Evolutionary conservation across 2,113 vertebrate genomes (phyloP).

Genomic region (Pterocles burchelli): DNA sequence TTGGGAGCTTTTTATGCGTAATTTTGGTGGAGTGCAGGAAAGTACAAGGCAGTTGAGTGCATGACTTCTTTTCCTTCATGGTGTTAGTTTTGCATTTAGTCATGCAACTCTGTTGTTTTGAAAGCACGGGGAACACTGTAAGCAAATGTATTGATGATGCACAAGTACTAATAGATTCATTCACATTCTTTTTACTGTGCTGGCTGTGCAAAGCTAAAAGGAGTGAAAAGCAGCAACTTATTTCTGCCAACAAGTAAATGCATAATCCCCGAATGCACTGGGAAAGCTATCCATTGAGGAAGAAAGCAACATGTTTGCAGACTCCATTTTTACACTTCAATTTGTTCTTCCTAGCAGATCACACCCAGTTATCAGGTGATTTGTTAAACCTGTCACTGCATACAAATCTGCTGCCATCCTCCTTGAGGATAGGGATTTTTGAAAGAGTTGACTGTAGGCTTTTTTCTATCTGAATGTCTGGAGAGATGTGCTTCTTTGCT

Average conservation of each 20-base stretch:
- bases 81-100: neutral
- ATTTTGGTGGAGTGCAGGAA: neutral
- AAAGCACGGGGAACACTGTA: neutral
- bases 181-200: neutral
- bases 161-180: neutral
- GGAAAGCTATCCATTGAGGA: neutral
- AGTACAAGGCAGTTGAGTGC: neutral
- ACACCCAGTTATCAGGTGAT: slow-evolving; percentile 30
- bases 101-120: neutral
- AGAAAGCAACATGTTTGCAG: slow-evolving; percentile 10
- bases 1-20: neutral
- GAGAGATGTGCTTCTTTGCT: neutral
- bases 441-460: neutral
- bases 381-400: slow-evolving; percentile 34
- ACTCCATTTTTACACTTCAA: neutral
- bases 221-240: neutral
- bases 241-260: neutral
- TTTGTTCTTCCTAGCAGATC: slow-evolving; percentile 1
- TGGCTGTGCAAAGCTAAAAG: neutral
- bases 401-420: slow-evolving; percentile 2
- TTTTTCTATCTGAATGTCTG: neutral
- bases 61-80: neutral
- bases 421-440: neutral
- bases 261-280: neutral
- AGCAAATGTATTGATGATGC: neutral